A percentile compares a stretch with the other conserved stretches of the same genome.
phyloP scores from a whole-genome alignment of 1,140 invertebrate genomes.

The Ceratina australensis region DNA sequence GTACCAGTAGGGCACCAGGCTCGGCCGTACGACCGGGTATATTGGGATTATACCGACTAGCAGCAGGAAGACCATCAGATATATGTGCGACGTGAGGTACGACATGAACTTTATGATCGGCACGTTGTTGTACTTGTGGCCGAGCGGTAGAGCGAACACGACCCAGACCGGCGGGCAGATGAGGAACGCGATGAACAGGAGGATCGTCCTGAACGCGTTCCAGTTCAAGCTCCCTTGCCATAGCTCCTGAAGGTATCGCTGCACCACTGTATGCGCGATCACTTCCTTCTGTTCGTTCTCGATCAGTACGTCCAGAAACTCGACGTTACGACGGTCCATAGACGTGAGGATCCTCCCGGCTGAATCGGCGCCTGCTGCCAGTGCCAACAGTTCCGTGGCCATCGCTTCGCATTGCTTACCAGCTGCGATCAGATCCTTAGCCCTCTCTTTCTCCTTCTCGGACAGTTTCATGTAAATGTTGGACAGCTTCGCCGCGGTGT shows the following conservation, averaged over 20 bases:
- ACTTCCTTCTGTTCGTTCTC: slow-evolving; percentile 99
- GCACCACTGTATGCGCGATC: slow-evolving; percentile 93
- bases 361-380: slow-evolving; percentile 96
- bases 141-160: slow-evolving; percentile 95
- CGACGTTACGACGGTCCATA: slow-evolving; percentile 93
- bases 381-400: slow-evolving; percentile 96
- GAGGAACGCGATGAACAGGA: slow-evolving; percentile 95
- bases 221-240: slow-evolving; percentile 98
- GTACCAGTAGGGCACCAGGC: slow-evolving; percentile 92
- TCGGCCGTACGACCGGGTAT: slow-evolving; percentile 88
- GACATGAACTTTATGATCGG: slow-evolving; percentile 99
- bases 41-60: slow-evolving; percentile 95
- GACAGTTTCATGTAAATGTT: slow-evolving; percentile 94
- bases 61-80: slow-evolving; percentile 95
- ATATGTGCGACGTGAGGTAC: slow-evolving; percentile 98
- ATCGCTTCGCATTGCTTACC: slow-evolving; percentile 98
- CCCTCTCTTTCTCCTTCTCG: slow-evolving; percentile 97
- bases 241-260: slow-evolving; percentile 95
- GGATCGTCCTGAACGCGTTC: slow-evolving; percentile 96
- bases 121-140: slow-evolving; percentile 96
- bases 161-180: slow-evolving; percentile 98
- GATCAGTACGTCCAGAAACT: slow-evolving; percentile 98
- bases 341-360: slow-evolving; percentile 95
- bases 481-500: slow-evolving; percentile 98
- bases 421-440: slow-evolving; percentile 96